phyloP scores from a whole-genome alignment of 2,888 invertebrate genomes.

The Drosophila acutilabella region DNA sequence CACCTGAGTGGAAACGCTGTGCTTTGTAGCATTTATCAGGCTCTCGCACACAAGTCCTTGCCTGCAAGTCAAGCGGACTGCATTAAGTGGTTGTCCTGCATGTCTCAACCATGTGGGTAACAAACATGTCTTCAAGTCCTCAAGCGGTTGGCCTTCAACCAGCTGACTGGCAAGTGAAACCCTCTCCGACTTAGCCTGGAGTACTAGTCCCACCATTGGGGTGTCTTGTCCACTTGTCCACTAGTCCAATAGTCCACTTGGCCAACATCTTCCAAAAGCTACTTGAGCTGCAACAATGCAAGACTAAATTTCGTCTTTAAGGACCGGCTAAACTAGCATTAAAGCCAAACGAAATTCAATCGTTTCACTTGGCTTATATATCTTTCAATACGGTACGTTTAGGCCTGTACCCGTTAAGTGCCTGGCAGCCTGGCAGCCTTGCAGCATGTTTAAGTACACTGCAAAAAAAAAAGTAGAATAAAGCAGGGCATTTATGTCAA shows the following conservation, averaged over 20 bases:
- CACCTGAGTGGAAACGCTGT: conserved; percentile 62
- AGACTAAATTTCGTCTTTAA: conserved; percentile 13
- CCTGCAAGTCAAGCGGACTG: conserved; percentile 35
- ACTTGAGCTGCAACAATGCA: conserved; percentile 51
- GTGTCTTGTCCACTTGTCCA: background rate
- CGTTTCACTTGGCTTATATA: conserved; percentile 30
- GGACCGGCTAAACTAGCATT: conserved; percentile 48
- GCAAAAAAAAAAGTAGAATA: conserved; percentile 1
- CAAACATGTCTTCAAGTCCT: conserved; percentile 32
- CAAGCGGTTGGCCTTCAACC: conserved; percentile 56
- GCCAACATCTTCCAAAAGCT: conserved; percentile 39
- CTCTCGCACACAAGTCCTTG: conserved; percentile 49
- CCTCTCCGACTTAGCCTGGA: conserved; percentile 37
- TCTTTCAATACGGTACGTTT: conserved; percentile 50
- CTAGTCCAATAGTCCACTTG: background rate
- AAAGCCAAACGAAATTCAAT: conserved; percentile 45
- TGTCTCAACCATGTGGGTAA: background rate
- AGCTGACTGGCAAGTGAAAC: conserved; percentile 24
- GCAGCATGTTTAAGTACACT: conserved; percentile 47
- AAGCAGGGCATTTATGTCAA: conserved; percentile 55
- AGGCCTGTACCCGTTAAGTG: conserved; percentile 47
- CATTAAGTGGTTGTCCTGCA: conserved; percentile 27
- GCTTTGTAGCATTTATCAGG: conserved; percentile 53
- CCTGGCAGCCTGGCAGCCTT: conserved; percentile 57
- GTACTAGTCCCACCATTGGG: conserved; percentile 20